Percentiles rank a stretch among this genome's conserved stretches.
These are phyloP conservation scores for Rhinogobius similis DNA, from an alignment of 2,113 vertebrate genomes.

Conservation along the genomic window DNA sequence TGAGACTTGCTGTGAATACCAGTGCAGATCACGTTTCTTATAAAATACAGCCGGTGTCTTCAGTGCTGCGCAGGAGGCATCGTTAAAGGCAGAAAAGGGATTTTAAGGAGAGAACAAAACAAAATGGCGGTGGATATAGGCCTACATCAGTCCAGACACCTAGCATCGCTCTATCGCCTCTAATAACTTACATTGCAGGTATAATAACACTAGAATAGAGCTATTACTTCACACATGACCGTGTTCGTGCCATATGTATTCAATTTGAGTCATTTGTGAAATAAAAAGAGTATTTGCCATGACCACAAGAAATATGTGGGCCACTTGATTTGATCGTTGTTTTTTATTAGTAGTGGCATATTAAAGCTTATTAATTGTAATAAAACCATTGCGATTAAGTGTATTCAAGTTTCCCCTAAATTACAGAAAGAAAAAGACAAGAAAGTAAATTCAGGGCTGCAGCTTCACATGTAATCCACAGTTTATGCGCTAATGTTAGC, in stretches of 20 bases:
- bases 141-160: conserved; percentile 45
- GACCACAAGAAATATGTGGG: conserved; percentile 2
- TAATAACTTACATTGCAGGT: not conserved
- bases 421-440: not conserved
- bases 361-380: not conserved
- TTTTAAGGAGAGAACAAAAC: conserved; percentile 76
- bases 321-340: not conserved
- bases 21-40: not conserved
- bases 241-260: not conserved
- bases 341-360: not conserved
- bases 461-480: conserved; percentile 1
- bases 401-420: no score
- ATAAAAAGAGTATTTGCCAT: not conserved
- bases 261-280: not conserved
- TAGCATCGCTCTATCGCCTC: not conserved
- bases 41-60: not conserved
- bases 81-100: conserved; percentile 24
- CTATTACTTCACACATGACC: accelerated
- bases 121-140: conserved; percentile 80
- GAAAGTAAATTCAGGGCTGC: not conserved
- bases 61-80: not conserved
- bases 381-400: not conserved
- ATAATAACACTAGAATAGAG: not conserved
- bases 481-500: conserved; percentile 25
- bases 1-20: not conserved